phyloP scores from a whole-genome alignment of 30 jellyfish, hydroid and myxozoan genomes.

The Pelagia noctiluca region DNA sequence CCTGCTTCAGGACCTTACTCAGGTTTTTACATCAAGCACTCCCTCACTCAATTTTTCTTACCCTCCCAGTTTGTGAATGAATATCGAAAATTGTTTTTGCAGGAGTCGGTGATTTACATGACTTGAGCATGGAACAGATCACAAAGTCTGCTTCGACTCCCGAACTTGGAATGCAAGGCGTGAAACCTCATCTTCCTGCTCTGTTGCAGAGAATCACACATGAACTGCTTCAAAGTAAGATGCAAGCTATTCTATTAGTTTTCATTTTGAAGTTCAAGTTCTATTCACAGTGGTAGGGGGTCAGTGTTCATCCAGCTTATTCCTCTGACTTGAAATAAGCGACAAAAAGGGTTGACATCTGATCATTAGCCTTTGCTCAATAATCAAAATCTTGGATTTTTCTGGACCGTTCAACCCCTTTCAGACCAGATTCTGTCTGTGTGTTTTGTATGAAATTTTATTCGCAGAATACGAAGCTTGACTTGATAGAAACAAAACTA shows the following conservation, averaged over 20 bases:
- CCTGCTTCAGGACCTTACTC: no score
- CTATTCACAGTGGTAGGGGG: background rate
- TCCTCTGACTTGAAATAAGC: no score
- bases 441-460: background rate
- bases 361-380: no score
- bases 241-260: no score
- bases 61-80: background rate
- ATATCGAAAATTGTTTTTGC: background rate
- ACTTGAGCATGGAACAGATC: slow-evolving; percentile 37
- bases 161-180: slow-evolving; percentile 47
- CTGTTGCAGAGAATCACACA: slow-evolving; percentile 60
- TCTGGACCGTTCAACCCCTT: no score
- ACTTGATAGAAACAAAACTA: no score
- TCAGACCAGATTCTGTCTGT: background rate
- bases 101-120: slow-evolving; percentile 78
- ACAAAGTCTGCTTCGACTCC: slow-evolving; percentile 44
- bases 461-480: no score
- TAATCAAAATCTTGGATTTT: no score
- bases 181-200: slow-evolving; percentile 45
- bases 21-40: no score
- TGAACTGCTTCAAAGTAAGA: slow-evolving; percentile 60
- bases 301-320: background rate
- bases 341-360: no score
- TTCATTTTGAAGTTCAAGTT: no score
- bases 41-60: no score